Evolutionary conservation across 2,888 invertebrate genomes (phyloP), one percentile per base, ranked within the genome.

Genomic region (Eledone cirrhosa): DNA sequence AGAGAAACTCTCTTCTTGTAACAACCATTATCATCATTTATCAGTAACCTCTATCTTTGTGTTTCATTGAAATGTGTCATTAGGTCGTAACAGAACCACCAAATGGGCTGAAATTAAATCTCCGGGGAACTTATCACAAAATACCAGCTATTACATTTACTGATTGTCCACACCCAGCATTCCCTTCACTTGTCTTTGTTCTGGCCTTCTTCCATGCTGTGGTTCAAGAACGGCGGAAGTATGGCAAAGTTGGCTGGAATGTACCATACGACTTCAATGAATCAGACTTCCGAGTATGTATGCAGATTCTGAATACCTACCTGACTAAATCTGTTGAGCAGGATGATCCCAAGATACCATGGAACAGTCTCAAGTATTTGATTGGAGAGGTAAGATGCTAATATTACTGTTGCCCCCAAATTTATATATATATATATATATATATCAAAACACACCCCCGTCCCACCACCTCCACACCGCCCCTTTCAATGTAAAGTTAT

Each of bases 181-280:
- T 94, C 91, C 94, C 94, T 85, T 93, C 96, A 48, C 92, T 97
- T 0, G 93, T 97, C 63, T 97, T 95, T 89, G 96, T 96, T 2
- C 92, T 97, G 67, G 96, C 96, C 0, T 97, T 97, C 92, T 97
- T 97, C 92, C 97, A 97, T 90, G 97, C 96, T 14, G 97, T 97
- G 0, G 95, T 97, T 0, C 90, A 95, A 94, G 97, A 97, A 90
- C 93, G 97, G 74, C 93, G 96, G 83, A 97, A 96, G 89, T 97
- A 97, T 90, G 96, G 95, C 87, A 97, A 97, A 92, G 94, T 97
- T 79, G 97, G 97, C 0, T 97, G 97, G 97, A 97, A 97, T 90
- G 95, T 97, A 83, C 93, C 93, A 78, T 97, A 97, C 90, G 97
- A 97, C 91, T 97, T 97, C 91, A 96, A 96, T 90, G 91, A 97